Evolutionary conservation across 2,888 invertebrate genomes (phyloP), one percentile per base, ranked within the genome.

Genomic region (Pyrrhia umbra): DNA sequence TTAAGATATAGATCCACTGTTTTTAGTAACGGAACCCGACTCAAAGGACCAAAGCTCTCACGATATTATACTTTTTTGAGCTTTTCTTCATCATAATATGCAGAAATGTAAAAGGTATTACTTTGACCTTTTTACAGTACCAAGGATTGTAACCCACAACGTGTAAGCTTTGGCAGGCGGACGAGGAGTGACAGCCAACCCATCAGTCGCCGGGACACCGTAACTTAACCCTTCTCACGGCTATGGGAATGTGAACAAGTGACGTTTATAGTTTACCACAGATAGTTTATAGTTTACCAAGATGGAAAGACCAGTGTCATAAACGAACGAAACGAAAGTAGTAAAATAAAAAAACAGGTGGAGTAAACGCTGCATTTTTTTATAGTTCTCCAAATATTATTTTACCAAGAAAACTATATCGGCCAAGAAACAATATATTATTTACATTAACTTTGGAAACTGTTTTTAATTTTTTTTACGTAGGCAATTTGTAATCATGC

Each of bases 201-300:
- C 71, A 54, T 69, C 66, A 58, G 52, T 62, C 49, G 43, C 43
- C 46, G 59, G 10, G 46, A 23, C 23, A 23, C 27, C 27, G 30
- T 13, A 13, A 30, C 30, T 2, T 3, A 30, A 30, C 30, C 80
- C 80, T 80, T 59, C 68, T 80, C 77, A 39, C 23, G 57, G 30
- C 51, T 18, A 58, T 56, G 52, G 34, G 63, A 45, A 60, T 25
- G 27, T 37, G 20, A 42, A 46, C 70, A 57, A 47, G 46, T 64
- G 69, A 77, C 63, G 13, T 47, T 61, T 68, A 62, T 73, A 67
- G 61, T 58, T 40, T 27, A 57, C 59, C 23, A 49, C 54, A 40
- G 39, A 54, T 45, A 49, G 42, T 42, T 57, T 55, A 6, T 13
- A 34, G 16, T 23, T 55, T 51, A 18, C 42, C 40, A 50, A 50